These are phyloP conservation scores for Rafetus swinhoei DNA, from an alignment of 2,113 vertebrate species.

Conservation along the genomic window DNA sequence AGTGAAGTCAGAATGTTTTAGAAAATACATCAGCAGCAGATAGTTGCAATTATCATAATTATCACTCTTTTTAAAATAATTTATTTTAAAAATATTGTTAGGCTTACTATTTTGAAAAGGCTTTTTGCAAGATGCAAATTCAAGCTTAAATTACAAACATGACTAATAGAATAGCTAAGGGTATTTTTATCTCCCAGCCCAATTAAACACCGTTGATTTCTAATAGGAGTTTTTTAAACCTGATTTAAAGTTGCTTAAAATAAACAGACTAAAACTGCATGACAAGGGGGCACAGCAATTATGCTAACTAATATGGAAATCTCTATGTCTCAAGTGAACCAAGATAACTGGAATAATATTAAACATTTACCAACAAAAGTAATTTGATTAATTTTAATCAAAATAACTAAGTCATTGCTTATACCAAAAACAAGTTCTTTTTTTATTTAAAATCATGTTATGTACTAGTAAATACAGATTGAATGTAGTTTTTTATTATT, in stretches of 20 bases:
- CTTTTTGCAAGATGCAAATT: neutral
- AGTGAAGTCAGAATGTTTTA: neutral
- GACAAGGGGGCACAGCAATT: neutral
- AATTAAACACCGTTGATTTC: neutral
- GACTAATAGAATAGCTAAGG: neutral
- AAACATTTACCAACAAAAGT: neutral
- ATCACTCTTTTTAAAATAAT: neutral
- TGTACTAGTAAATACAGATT: neutral
- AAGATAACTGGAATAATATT: neutral
- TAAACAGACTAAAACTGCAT: neutral
- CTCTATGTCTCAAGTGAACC: neutral
- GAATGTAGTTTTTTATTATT: neutral
- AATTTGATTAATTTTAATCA: neutral
- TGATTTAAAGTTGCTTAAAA: neutral
- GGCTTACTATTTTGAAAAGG: neutral
- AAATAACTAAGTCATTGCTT: neutral
- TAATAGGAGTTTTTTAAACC: neutral
- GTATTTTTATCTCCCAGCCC: neutral
- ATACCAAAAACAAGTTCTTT: neutral
- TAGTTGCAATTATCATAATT: neutral
- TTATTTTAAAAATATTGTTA: neutral
- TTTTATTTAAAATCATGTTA: neutral
- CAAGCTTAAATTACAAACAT: fast-evolving
- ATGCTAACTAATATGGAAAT: neutral
- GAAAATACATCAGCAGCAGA: neutral